phyloP scores from a whole-genome alignment of 2,113 vertebrate species.

The Rana temporaria region DNA sequence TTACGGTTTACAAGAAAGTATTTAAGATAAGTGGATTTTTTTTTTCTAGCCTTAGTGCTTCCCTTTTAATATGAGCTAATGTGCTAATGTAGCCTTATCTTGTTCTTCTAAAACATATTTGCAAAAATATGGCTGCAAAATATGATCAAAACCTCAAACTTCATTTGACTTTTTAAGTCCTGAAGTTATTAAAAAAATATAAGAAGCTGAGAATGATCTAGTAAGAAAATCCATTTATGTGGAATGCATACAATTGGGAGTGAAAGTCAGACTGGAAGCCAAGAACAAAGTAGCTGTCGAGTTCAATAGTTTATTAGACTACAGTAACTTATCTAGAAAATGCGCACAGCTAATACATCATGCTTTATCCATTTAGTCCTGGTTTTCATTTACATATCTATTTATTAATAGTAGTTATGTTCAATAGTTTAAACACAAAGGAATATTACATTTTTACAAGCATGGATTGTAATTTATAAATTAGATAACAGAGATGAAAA shows the following conservation, averaged over 20 bases:
- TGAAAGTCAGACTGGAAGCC: slow-evolving; percentile 35
- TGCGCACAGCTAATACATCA: not conserved
- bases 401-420: not conserved
- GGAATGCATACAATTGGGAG: slow-evolving; percentile 32
- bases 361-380: not conserved
- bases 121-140: slow-evolving; percentile 16
- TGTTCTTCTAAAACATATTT: slow-evolving; percentile 42
- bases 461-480: too few species aligned
- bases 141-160: slow-evolving; percentile 44
- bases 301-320: slow-evolving; percentile 54
- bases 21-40: slow-evolving; percentile 50
- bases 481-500: too few species aligned
- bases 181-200: slow-evolving; percentile 47
- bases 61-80: slow-evolving; percentile 51
- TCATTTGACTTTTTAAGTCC: slow-evolving; percentile 52
- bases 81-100: slow-evolving; percentile 43
- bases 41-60: not conserved
- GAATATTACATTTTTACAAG: not conserved
- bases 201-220: slow-evolving; percentile 51
- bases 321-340: slow-evolving; percentile 28
- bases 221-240: slow-evolving; percentile 50
- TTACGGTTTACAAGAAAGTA: slow-evolving; percentile 33
- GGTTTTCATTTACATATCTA: not conserved
- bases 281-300: slow-evolving; percentile 20
- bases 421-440: not conserved